These are phyloP conservation scores for Hirudinaria manillensis DNA, from an alignment of 2,888 invertebrate species.

Conservation along the genomic window DNA sequence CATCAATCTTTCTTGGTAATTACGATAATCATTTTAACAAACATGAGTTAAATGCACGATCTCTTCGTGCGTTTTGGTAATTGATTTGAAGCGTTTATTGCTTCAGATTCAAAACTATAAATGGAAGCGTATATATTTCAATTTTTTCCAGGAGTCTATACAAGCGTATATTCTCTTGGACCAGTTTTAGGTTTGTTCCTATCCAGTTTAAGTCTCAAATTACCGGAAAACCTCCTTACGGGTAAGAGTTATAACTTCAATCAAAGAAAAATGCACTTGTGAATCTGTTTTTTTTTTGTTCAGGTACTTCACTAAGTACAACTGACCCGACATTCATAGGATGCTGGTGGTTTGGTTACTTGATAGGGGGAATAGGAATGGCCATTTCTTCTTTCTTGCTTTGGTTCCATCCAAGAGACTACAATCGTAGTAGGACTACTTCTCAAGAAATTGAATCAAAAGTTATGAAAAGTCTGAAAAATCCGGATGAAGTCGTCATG, in stretches of 20 bases:
- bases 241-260: neutral
- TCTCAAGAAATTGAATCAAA: no score
- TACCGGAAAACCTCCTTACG: conserved; percentile 37
- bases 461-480: no score
- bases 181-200: conserved; percentile 37
- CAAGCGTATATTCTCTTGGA: conserved; percentile 35
- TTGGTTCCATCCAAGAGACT: conserved; percentile 36
- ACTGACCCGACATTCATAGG: conserved; percentile 33
- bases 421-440: neutral
- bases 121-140: no score
- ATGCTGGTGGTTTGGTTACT: conserved; percentile 36
- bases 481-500: no score
- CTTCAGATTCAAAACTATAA: no score
- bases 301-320: conserved; percentile 25
- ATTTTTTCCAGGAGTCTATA: conserved; percentile 32
- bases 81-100: no score
- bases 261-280: no score
- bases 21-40: neutral
- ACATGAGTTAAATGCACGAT: neutral
- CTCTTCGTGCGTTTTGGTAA: neutral
- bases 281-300: neutral
- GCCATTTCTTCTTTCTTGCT: conserved; percentile 27
- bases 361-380: conserved; percentile 27
- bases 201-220: conserved; percentile 36
- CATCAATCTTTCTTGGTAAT: conserved; percentile 42